A percentile compares a stretch with the other conserved stretches of the same genome.
Conservation (phyloP, 2,113 vertebrate species). For the Vulpes lagopus region DNA sequence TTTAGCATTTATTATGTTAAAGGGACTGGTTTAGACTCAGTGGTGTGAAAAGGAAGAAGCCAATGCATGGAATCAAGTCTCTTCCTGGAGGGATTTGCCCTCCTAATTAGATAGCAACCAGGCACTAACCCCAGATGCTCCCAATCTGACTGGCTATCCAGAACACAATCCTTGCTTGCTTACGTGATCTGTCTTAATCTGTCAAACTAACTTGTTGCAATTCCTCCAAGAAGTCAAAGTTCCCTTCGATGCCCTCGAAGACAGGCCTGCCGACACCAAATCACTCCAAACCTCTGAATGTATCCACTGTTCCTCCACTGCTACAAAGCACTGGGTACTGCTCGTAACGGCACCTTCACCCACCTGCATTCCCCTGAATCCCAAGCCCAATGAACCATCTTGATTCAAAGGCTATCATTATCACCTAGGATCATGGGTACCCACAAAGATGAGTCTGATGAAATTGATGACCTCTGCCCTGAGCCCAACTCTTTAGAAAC, state of each 20-base stretch:
- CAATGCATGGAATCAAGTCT: background rate
- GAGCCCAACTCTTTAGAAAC: background rate
- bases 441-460: background rate
- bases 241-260: background rate
- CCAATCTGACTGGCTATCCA: background rate
- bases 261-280: background rate
- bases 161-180: background rate
- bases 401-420: background rate
- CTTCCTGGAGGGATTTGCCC: background rate
- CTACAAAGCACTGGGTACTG: background rate
- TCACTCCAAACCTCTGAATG: background rate
- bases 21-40: background rate
- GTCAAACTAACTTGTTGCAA: background rate
- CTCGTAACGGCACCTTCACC: rapidly evolving
- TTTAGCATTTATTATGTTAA: background rate
- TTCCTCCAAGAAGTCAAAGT: background rate
- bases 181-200: background rate
- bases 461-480: background rate
- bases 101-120: background rate
- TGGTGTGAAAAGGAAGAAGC: background rate
- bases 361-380: background rate
- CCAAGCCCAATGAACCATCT: background rate
- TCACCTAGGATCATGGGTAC: too few relatives aligned
- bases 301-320: background rate
- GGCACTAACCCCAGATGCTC: background rate